Evolutionary conservation across 2,797 vertebrate species (phyloP), one percentile per base, ranked within the genome.

Genomic region (Paedocypris micromegethes): DNA sequence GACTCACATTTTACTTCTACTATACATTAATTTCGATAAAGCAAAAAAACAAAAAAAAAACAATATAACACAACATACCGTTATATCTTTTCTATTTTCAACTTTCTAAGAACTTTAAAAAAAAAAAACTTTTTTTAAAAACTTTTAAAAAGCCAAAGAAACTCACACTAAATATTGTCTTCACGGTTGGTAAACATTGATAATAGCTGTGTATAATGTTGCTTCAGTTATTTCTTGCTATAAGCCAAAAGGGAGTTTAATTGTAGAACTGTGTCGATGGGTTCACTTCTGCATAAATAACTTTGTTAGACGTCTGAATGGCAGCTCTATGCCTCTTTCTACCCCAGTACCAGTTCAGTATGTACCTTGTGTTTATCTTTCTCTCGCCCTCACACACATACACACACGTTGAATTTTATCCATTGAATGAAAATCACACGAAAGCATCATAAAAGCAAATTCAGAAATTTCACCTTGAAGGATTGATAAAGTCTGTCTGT

Each of bases 131-230:
- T 70, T 61, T 45, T 46, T 72, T 7, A 43, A 64, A 64, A 0
- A 3, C 57, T 70, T 76, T 77, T 60, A 79, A 80, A 85, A 83
- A 84, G 68, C 79, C 79, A 80, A 84, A 81, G 68, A 23, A 23
- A 23, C 83, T 74, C 73, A 71, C 64, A 72, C 78, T 83, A 79
- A 79, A 85, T 9, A 67, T 74, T 5, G 58, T 76, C 73, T 79
- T 86, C 75, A 74, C 65, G 78, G 70, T 79, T 70, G 73, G 68
- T 79, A 75, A 83, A 73, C 73, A 53, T 64, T 72, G 75, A 87
- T 79, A 84, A 85, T 63, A 54, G 70, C 70, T 39, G 65, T 79
- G 76, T 82, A 81, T 60, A 38, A 78, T 55, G 68, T 65, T 9
- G 56, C 56, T 72, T 59, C 62, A 56, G 58, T 76, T 50, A 79